phyloP scores from a whole-genome alignment of 2,113 vertebrate genomes.

The Ornithorhynchus anatinus region DNA sequence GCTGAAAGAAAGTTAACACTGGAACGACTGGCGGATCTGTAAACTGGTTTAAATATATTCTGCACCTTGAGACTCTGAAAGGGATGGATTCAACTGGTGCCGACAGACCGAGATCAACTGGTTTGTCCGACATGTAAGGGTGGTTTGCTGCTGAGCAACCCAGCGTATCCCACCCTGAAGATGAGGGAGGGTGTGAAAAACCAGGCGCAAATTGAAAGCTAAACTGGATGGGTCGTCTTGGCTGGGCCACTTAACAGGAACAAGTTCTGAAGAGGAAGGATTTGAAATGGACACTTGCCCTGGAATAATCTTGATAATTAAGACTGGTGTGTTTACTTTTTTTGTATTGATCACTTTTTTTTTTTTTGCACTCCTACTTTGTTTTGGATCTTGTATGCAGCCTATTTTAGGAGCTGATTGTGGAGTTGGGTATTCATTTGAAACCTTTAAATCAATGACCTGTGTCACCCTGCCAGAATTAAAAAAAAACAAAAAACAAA shows the following conservation, averaged over 20 bases:
- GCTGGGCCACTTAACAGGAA: constrained; percentile 66
- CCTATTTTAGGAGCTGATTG: constrained; percentile 68
- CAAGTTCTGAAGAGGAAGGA: constrained; percentile 64
- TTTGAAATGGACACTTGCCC: constrained; percentile 78
- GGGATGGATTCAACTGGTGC: constrained; percentile 56
- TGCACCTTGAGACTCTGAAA: constrained; percentile 63
- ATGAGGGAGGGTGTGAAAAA: constrained; percentile 52
- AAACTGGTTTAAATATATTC: constrained; percentile 37
- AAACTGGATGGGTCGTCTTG: constrained; percentile 70
- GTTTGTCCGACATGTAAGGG: constrained; percentile 63
- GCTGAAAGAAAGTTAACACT: constrained; percentile 64
- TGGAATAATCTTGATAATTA: constrained; percentile 84
- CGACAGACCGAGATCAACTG: constrained; percentile 55
- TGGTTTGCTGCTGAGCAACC: constrained; percentile 60
- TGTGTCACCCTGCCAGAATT: constrained; percentile 54
- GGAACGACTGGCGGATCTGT: constrained; percentile 64
- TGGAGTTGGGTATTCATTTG: too few species aligned
- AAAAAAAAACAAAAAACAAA: constrained; percentile 56
- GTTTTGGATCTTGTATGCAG: constrained; percentile 69
- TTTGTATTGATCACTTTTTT: constrained; percentile 75
- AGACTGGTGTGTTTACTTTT: constrained; percentile 79
- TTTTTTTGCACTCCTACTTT: constrained; percentile 77
- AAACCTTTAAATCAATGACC: constrained; percentile 62
- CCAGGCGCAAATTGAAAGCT: constrained; percentile 47
- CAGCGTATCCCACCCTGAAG: constrained; percentile 39